Evolutionary conservation across 2,888 invertebrate genomes (phyloP).

Genomic region (Leptopterna dolabrata): DNA sequence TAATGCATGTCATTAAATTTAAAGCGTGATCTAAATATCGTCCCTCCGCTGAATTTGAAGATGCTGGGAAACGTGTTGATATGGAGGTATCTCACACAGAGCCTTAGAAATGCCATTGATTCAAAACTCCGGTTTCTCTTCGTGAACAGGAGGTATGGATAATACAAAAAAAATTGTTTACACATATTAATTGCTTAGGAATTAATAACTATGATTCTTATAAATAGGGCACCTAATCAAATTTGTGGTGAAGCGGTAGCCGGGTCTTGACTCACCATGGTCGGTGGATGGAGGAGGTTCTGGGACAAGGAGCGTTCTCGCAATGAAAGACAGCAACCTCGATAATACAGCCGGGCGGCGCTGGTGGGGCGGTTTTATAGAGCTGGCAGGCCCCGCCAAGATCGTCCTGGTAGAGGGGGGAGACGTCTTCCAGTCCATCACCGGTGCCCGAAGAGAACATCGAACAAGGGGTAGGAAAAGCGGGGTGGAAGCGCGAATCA

Average conservation of each 20-base stretch:
- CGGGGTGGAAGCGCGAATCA: not conserved
- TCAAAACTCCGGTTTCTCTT: too few relatives aligned
- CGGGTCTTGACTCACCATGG: constrained; percentile 37
- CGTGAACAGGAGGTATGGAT: too few relatives aligned
- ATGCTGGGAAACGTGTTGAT: too few relatives aligned
- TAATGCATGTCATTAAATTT: too few relatives aligned
- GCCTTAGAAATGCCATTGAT: too few relatives aligned
- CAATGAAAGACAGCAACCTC: constrained; percentile 47
- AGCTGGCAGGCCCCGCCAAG: not conserved
- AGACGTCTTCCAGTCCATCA: not conserved
- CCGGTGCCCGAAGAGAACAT: not conserved
- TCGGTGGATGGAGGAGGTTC: constrained; percentile 16
- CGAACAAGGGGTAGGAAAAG: not conserved
- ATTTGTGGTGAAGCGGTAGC: not conserved
- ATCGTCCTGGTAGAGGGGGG: constrained; percentile 5
- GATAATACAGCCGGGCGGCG: not conserved
- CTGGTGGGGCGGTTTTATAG: constrained; percentile 2
- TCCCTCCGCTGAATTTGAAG: too few relatives aligned
- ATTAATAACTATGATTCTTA: too few relatives aligned
- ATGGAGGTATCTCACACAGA: too few relatives aligned
- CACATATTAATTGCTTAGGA: too few relatives aligned
- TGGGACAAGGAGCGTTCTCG: constrained; percentile 51
- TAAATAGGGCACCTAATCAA: too few relatives aligned
- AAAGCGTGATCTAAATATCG: too few relatives aligned
- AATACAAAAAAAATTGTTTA: too few relatives aligned